Evolutionary conservation across 2,113 vertebrate genomes (phyloP), one percentile per base, ranked within the genome.

Genomic region (Channa argus): DNA sequence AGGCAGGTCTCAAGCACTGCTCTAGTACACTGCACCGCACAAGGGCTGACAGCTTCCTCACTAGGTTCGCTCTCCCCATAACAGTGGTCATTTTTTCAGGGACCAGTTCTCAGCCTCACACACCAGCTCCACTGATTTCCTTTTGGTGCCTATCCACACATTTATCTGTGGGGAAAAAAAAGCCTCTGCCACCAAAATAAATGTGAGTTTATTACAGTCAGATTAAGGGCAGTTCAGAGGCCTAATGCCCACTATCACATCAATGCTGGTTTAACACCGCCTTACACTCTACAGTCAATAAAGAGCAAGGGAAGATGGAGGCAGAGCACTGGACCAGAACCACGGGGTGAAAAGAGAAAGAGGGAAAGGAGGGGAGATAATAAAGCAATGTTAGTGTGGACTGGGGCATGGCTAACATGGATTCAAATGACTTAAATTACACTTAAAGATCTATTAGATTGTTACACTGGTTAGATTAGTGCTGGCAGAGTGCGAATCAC

Each of bases 231-330:
- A 66, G 91, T 92, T 93, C 91, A 91, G 85, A 83, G 89, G 88
- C 88, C 85, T 93, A 92, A 94, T 92, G 89, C 83, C 83, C 74
- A 74, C 91, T 90, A 91, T 93, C 91, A 92, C 90, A 89, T 88
- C 61, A 61, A 82, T 62, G 73, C 86, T 88, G 89, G 83, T 93
- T 92, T 88, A 92, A 89, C 84, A 87, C 79, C 69, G 81, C 86
- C 91, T 83, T 66, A 85, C 87, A 82, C 88, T 88, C 88, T 46
- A 70, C 83, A 90, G 91, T 93, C 92, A 91, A 94, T 93, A 93
- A 83, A 83, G 79, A 87, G 83, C 83, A 38, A 59, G 60, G 60
- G 71, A 80, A 88, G 85, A 88, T 79, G 85, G 91, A 84, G 85
- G 74, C 50, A 64, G 84, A 78, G 82, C 86, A 81, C 68, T 45